Base-by-base conservation (phyloP, 2,113 vertebrate species). In the Takifugu bimaculatus region DNA sequence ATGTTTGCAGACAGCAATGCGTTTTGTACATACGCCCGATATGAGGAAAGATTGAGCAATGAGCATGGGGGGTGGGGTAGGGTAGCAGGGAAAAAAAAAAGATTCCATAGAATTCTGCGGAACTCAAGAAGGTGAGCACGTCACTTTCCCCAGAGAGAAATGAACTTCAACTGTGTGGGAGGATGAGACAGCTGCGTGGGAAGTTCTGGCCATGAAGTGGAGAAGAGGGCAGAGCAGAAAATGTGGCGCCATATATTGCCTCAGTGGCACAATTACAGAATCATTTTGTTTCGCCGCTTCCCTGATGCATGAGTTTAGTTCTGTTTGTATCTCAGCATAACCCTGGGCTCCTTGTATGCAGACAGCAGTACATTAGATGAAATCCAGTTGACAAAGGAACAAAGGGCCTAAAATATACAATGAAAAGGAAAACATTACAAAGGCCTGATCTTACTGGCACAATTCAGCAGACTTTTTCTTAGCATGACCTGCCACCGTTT, bases 101-200 rank as follows among this genome's bases (percentile, higher is more conserved):
- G 12, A 43, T 43, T 45, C 14, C 13, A 13, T 45, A 6, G 29
- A 32, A 32, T 13, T 15, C 44, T 15, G 12, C 5, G 4, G 2
- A 50, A 25, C 3, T 65, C 48, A 27, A 2, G 13, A 26, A 54
- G 54, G 43, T 59, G 56, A 44, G 54, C 20, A 42, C 14, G 43
- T 50, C 25, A 50, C 11, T 29, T 43, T 60, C 50, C 56, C 9
- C 6, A 14, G 61, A 72, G 35, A 59, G 13, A 26, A 57, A 44
- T 63, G 50, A 69, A 42, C 51, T 64, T 57, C 51, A 68, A 62
- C 50, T 53, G 48, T 64, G 54, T 50, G 32, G 52, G 39, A 55
- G 60, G 47, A 35, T 57, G 35, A 78, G 57, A 39, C 11, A 10
- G 50, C 42, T 56, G 51, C 62, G 57, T 43, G 43, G 57, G 52